Conservation (phyloP, 2,888 invertebrate species). For the Bhutanitis thaidina region DNA sequence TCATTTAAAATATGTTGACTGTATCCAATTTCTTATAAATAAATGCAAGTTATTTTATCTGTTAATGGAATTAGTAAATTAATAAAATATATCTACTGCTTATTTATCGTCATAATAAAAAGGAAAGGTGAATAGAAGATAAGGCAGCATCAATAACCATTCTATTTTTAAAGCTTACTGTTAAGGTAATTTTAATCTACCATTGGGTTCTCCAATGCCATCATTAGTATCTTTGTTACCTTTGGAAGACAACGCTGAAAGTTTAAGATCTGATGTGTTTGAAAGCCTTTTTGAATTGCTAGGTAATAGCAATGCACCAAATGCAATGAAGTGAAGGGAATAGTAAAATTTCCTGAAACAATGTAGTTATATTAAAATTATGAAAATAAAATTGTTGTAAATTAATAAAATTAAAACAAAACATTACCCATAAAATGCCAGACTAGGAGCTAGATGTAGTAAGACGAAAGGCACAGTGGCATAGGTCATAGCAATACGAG, state of each 20-base stretch:
- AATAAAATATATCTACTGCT: not conserved
- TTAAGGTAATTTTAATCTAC: slow-evolving; percentile 53
- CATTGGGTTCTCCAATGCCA: slow-evolving; percentile 44
- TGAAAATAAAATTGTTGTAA: not conserved
- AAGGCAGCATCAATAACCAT: not conserved
- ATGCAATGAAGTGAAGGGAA: slow-evolving; percentile 69
- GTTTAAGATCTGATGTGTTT: slow-evolving; percentile 31
- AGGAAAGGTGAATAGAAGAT: not conserved
- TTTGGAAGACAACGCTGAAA: slow-evolving; percentile 38
- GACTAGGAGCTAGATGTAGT: slow-evolving; percentile 89
- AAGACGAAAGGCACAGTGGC: slow-evolving; percentile 95
- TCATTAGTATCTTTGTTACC: slow-evolving; percentile 31
- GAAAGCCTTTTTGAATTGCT: slow-evolving; percentile 31
- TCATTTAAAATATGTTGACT: slow-evolving; percentile 17
- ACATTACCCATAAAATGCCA: slow-evolving; percentile 89
- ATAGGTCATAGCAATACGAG: slow-evolving; percentile 92
- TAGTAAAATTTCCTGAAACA: slow-evolving; percentile 79
- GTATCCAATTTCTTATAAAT: slow-evolving; percentile 19
- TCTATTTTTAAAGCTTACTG: not conserved
- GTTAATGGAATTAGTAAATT: slow-evolving; percentile 10
- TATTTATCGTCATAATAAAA: not conserved
- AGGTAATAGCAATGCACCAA: slow-evolving; percentile 67
- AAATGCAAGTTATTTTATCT: slow-evolving; percentile 18
- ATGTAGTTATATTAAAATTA: not conserved
- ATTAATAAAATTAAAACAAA: not conserved